Evolutionary conservation across 2,888 invertebrate genomes (phyloP), one percentile per base, ranked within the genome.

Genomic region (Azorinus chamasolen): DNA sequence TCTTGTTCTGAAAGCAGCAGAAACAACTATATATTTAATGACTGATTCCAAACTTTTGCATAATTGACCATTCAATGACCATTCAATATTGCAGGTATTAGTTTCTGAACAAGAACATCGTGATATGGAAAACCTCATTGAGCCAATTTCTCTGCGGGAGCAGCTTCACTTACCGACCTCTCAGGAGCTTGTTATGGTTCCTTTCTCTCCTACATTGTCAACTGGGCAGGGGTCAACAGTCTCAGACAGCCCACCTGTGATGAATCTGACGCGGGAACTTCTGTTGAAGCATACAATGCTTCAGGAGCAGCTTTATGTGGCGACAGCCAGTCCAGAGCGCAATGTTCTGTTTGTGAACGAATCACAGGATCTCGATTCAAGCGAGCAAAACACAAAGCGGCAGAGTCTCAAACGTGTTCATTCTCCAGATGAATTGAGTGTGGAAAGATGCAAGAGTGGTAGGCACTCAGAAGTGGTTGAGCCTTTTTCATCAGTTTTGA

Each of bases 21-120:
- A n/a, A n/a, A n/a, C n/a, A n/a, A n/a, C n/a, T n/a, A n/a, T n/a
- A n/a, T n/a, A n/a, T n/a, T n/a, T n/a, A n/a, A n/a, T n/a, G n/a
- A n/a, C n/a, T n/a, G n/a, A n/a, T n/a, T n/a, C n/a, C n/a, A n/a
- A n/a, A n/a, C n/a, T n/a, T n/a, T n/a, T n/a, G n/a, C n/a, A n/a
- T n/a, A n/a, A n/a, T n/a, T n/a, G n/a, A n/a, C n/a, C n/a, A n/a
- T n/a, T n/a, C n/a, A n/a, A n/a, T n/a, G n/a, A n/a, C n/a, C n/a
- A n/a, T 22, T 3, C 14, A 22, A 50, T 45, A 46, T 55, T 75
- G 37, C 63, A 88, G 88, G 88, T 88, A 8, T 55, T 87, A 43
- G 83, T 87, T 12, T 88, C 89, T 6, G 89, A 89, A 61, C 87
- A 87, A 50, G 88, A 85, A 62, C 86, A 84, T 24, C 45, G 83